Base-by-base conservation (phyloP, 2,113 vertebrate genomes). In the Zosterops hypoxanthus region DNA sequence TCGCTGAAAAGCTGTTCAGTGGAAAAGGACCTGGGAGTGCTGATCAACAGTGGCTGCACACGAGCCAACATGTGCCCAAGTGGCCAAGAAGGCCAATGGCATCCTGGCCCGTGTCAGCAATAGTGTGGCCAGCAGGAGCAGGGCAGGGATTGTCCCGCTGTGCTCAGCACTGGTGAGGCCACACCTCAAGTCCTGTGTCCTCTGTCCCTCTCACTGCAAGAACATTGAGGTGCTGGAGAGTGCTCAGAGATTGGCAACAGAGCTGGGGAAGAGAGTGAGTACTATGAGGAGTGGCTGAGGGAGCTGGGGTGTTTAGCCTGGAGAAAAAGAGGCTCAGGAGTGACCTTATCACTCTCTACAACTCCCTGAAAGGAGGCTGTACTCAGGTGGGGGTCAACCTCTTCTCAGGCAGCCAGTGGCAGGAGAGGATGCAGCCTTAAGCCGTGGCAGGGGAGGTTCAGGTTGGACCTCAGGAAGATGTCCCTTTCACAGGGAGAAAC, bases 21-120 rank as follows among this genome's bases (percentile, higher is more conserved):
- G 2, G 34, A 63, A 49, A 56, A 77, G 29, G 18, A 70, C 6
- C 5, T 7, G 42, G 26, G 14, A 4, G 3, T 42, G 63, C 47
- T 61, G 63, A 9, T 42, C 12, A 8, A 28, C 49, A 56, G 47
- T 44, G 23, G 34, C 49, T 77, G 34, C 36, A 33, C 22, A 34
- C 1, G 2, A 49, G 31, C 34, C 41, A 42, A 0, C 0, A 1
- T 6, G 29, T 49, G 25, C 17, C 28, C 41, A 61, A 3, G 17
- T 26, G 42, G 26, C 5, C 50, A 57, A 44, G 53, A 47, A 22
- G 18, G 63, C 5, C 31, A 70, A 5, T 14, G 31, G 20, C 34
- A 55, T 28, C 25, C n/a, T 55, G 21, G 47, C 14, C 34, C 49
- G 25, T 23, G 6, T 28, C 31, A 90, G 71, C 6, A 69, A 23